These are phyloP conservation scores for Zapus hudsonius DNA, from an alignment of 2,113 vertebrate genomes.

Conservation along the genomic window DNA sequence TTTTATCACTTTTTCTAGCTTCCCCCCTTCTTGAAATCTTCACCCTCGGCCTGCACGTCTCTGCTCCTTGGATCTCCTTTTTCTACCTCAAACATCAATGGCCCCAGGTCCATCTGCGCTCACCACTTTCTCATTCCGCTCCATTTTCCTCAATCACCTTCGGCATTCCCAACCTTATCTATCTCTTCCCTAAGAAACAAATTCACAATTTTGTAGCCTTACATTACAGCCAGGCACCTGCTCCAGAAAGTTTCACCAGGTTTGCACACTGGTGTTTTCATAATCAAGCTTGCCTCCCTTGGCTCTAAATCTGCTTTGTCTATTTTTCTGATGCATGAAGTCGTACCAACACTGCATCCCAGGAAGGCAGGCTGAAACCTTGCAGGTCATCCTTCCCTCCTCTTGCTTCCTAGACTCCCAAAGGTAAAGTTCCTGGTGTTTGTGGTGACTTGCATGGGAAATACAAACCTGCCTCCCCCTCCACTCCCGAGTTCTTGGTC, in stretches of 20 bases:
- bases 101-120: not conserved
- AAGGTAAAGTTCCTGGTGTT: not conserved
- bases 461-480: too few relatives aligned
- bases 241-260: not conserved
- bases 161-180: not conserved
- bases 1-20: not conserved
- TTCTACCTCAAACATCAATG: not conserved
- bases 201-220: not conserved
- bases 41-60: not conserved
- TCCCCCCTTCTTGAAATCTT: not conserved
- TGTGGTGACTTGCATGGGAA: too few relatives aligned
- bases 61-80: not conserved
- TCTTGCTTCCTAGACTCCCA: not conserved
- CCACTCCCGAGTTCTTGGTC: too few relatives aligned
- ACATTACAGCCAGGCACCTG: not conserved
- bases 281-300: not conserved
- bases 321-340: not conserved
- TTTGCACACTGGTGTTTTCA: not conserved
- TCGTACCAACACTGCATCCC: not conserved
- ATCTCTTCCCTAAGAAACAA: not conserved
- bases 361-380: not conserved
- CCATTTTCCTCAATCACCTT: not conserved
- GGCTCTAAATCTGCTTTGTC: not conserved
- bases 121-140: not conserved
- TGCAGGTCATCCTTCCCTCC: not conserved